phyloP scores from a whole-genome alignment of 2,113 vertebrate genomes.

The Ptilorrhoa leucosticta region DNA sequence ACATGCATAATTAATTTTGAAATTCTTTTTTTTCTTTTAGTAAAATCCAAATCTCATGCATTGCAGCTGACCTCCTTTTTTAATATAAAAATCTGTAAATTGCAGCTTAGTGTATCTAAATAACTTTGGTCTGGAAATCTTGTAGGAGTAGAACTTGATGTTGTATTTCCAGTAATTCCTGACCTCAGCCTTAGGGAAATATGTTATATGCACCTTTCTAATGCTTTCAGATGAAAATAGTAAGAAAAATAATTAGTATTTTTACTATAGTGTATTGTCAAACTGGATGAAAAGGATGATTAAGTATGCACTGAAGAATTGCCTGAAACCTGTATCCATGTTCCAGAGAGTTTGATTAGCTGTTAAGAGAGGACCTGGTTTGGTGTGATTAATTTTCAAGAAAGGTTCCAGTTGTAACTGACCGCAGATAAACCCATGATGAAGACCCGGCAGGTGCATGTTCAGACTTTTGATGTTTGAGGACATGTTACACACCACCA shows the following conservation, averaged over 20 bases:
- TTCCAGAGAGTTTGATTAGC: background rate
- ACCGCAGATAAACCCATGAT: accelerated
- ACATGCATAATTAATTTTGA: conserved; percentile 69
- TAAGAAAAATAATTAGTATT: background rate
- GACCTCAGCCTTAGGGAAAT: background rate
- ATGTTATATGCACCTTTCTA: background rate
- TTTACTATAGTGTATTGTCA: background rate
- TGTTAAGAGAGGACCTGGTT: background rate
- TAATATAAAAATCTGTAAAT: conserved; percentile 26
- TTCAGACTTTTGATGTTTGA: accelerated
- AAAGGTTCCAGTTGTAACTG: background rate
- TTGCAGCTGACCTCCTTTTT: background rate
- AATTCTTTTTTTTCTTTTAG: conserved; percentile 1
- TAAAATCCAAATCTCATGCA: background rate
- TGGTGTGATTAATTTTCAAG: background rate
- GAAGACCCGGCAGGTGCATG: background rate
- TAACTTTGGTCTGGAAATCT: conserved; percentile 10
- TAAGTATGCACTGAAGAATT: background rate
- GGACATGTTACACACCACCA: background rate
- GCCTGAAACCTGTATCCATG: background rate
- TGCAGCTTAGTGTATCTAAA: conserved; percentile 24
- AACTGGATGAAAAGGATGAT: background rate
- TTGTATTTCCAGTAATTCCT: background rate
- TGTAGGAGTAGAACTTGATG: background rate
- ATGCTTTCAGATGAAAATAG: background rate